Evolutionary conservation across 2,113 vertebrate species (phyloP).

Genomic region (Ciconia boyciana): DNA sequence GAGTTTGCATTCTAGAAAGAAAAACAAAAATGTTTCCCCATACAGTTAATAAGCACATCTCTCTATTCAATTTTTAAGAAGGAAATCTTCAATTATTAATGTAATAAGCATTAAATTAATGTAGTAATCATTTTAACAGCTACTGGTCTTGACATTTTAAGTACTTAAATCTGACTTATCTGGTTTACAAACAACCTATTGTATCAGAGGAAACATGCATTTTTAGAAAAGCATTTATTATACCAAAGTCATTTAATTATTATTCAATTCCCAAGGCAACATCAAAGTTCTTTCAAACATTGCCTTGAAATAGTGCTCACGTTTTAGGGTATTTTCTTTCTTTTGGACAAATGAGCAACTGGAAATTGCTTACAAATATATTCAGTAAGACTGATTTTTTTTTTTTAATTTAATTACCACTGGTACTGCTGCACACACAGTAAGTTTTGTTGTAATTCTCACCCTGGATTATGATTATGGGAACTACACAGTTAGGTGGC

Average conservation of each 20-base stretch:
- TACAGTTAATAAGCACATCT: neutral
- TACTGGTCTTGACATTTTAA: neutral
- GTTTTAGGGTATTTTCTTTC: neutral
- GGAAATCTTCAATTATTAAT: neutral
- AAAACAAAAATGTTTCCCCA: neutral
- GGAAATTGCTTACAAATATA: neutral
- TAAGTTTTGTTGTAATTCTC: neutral
- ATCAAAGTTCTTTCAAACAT: neutral
- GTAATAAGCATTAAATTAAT: neutral
- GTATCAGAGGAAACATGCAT: neutral
- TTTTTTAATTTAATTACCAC: neutral
- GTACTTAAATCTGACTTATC: neutral
- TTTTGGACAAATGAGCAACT: neutral
- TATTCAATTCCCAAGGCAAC: neutral
- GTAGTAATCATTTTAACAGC: neutral
- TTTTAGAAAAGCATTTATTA: neutral
- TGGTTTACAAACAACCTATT: neutral
- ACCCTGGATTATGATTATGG: neutral
- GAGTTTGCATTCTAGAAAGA: constrained; percentile 89
- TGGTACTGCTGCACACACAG: neutral
- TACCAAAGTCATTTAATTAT: neutral
- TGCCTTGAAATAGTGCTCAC: neutral
- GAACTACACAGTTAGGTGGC: neutral
- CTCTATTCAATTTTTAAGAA: neutral
- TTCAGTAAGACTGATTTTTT: neutral